Evolutionary conservation across 2,797 vertebrate genomes (phyloP).

Genomic region (Eospalax fontanierii): DNA sequence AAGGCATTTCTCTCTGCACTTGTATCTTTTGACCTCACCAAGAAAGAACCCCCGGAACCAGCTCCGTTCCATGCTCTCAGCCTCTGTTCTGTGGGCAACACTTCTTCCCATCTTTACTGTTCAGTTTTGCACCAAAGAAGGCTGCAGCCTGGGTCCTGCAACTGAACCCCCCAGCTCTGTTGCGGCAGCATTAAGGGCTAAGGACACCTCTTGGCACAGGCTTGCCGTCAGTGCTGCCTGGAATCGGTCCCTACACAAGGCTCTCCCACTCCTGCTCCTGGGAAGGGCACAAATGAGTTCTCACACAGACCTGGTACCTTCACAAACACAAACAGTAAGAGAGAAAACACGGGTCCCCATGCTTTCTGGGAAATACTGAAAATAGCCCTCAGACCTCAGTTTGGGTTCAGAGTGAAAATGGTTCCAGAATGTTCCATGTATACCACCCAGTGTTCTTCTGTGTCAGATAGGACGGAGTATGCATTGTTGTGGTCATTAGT

Average conservation of each 20-base stretch:
- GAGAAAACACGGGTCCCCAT: neutral
- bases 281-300: neutral
- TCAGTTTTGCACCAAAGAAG: neutral
- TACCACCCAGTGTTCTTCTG: neutral
- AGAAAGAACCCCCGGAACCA: accelerated
- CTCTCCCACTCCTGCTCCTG: neutral
- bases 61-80: accelerated
- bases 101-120: too few species aligned
- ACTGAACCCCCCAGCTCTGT: neutral
- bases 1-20: neutral
- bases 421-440: neutral
- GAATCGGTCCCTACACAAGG: neutral
- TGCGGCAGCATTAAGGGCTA: accelerated
- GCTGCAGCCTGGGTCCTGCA: accelerated
- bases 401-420: neutral
- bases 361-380: neutral
- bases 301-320: neutral
- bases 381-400: neutral
- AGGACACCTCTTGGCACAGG: accelerated
- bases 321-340: too few species aligned
- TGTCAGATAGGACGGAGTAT: neutral
- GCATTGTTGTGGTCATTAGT: constrained; percentile 27
- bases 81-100: neutral
- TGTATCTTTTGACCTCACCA: accelerated
- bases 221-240: neutral